phyloP scores from a whole-genome alignment of 1,140 invertebrate species.

The Oncopodura yosiiana region DNA sequence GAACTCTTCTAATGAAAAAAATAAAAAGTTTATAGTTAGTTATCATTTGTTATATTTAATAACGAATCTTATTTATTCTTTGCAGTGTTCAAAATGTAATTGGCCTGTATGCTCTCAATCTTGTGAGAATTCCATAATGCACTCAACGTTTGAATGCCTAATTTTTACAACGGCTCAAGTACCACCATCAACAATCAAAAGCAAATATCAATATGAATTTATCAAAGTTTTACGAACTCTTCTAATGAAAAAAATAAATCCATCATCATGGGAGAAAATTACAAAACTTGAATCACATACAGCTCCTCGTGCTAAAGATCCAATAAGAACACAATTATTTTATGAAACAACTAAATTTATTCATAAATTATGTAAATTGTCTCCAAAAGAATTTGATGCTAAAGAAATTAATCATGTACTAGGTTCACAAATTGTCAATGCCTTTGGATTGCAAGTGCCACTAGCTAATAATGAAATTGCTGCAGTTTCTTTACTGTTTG shows the following conservation, averaged over 20 bases:
- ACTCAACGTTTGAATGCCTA: not conserved
- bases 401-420: slow-evolving; percentile 9
- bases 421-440: slow-evolving; percentile 7
- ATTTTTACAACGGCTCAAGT: not conserved
- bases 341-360: slow-evolving; percentile 10
- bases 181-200: not conserved
- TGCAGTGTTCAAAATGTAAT: slow-evolving; percentile 8
- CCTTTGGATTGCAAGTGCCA: slow-evolving; percentile 7
- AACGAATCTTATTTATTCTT: not conserved
- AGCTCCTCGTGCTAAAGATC: not conserved
- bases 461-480: not conserved
- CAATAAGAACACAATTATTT: slow-evolving; percentile 1
- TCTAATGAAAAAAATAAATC: not conserved
- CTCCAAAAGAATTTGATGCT: slow-evolving; percentile 4
- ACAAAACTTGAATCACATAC: slow-evolving; percentile 5
- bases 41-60: not conserved
- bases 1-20: slow-evolving; percentile 1
- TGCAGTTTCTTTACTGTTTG: slow-evolving; percentile 8
- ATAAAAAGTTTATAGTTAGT: too few relatives aligned
- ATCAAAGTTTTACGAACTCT: slow-evolving; percentile 9
- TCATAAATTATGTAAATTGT: slow-evolving; percentile 2
- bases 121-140: slow-evolving; percentile 4
- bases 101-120: slow-evolving; percentile 3
- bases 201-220: slow-evolving; percentile 17
- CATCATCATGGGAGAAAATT: slow-evolving; percentile 3